phyloP scores from a whole-genome alignment of 2,888 invertebrate species.

The Cephus runcator region DNA sequence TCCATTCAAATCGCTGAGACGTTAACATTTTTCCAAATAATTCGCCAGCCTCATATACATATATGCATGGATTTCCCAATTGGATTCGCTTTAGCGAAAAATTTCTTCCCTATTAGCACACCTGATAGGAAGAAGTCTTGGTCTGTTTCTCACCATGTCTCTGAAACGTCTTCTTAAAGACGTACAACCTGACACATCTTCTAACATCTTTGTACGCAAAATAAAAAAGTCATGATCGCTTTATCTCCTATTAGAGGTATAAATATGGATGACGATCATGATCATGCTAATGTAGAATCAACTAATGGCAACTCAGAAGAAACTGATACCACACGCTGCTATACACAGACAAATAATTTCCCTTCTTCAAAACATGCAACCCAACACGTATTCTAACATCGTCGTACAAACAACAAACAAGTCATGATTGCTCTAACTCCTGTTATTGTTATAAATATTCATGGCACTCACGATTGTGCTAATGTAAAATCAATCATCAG shows the following conservation, averaged over 20 bases:
- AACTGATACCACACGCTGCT: too few species aligned
- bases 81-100: background rate
- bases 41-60: background rate
- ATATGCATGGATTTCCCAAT: background rate
- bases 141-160: background rate
- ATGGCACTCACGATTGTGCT: background rate
- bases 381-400: background rate
- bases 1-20: constrained; percentile 16
- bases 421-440: background rate
- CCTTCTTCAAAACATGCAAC: background rate
- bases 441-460: background rate
- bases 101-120: background rate
- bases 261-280: background rate
- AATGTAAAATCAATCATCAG: background rate
- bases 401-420: background rate
- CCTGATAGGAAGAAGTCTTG: background rate
- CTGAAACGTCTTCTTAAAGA: background rate
- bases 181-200: background rate
- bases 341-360: too few species aligned
- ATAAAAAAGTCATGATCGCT: background rate
- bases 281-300: background rate
- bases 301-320: background rate
- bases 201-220: background rate
- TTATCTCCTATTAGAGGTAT: background rate
- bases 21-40: background rate